phyloP scores from a whole-genome alignment of 2,797 vertebrate species.

The Enteromius argenteus region DNA sequence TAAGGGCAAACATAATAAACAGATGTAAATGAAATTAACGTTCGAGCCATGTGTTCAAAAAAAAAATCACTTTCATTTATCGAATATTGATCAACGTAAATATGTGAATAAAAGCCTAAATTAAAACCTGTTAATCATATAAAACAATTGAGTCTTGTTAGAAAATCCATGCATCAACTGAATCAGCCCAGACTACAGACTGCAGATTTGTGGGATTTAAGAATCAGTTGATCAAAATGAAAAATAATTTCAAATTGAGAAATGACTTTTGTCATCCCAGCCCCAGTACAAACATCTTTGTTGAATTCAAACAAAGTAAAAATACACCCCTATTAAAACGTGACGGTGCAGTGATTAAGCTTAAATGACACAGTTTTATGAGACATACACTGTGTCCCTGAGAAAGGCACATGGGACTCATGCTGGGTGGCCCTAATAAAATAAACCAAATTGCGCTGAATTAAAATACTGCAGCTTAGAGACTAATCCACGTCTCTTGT shows the following conservation, averaged over 20 bases:
- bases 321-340: neutral
- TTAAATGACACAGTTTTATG: constrained; percentile 13
- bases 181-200: neutral
- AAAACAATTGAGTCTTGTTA: too few relatives aligned
- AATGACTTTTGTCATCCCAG: neutral
- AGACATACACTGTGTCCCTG: neutral
- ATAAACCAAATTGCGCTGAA: neutral
- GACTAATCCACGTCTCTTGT: constrained; percentile 19
- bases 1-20: neutral
- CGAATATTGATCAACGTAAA: neutral
- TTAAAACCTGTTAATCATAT: too few relatives aligned
- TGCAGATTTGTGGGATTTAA: neutral
- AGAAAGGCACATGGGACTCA: neutral
- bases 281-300: neutral
- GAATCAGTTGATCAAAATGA: neutral
- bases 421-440: constrained; percentile 1
- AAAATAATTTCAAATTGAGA: neutral
- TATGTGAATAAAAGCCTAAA: too few relatives aligned
- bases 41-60: neutral
- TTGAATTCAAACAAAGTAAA: neutral
- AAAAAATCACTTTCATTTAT: neutral
- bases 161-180: neutral
- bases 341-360: neutral
- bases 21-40: neutral
- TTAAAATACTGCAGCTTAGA: constrained; percentile 5